A percentile compares a stretch with the other conserved stretches of the same genome.
Conservation (phyloP, 2,797 vertebrate species). For the Bucorvus abyssinicus region DNA sequence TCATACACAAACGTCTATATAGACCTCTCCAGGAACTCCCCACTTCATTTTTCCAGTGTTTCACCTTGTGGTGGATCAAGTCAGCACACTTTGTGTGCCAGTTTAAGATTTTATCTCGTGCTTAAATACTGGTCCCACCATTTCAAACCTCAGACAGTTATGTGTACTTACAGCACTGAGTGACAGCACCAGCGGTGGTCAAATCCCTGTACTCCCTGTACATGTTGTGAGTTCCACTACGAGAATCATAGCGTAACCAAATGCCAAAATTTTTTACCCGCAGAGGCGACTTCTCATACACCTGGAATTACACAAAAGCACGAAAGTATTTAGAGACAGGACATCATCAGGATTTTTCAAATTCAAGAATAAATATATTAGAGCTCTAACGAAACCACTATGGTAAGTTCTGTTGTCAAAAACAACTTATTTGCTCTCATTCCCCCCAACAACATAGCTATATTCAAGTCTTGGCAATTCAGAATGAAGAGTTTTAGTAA, state of each 20-base stretch:
- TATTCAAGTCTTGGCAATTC: not conserved
- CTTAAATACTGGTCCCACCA: not conserved
- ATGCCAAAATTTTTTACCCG: constrained; percentile 98
- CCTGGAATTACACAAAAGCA: constrained; percentile 70
- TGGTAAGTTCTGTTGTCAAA: not conserved
- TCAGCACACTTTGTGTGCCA: not conserved
- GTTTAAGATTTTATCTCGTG: not conserved
- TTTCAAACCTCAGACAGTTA: not conserved
- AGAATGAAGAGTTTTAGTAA: not conserved
- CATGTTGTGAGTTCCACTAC: constrained; percentile 98
- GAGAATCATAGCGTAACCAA: constrained; percentile 97
- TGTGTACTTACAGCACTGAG: constrained; percentile 92
- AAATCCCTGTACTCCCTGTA: constrained; percentile 97
- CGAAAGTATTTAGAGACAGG: not conserved
- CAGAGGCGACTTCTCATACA: constrained; percentile 92
- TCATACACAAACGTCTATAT: not conserved
- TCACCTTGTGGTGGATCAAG: not conserved
- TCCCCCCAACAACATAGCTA: not conserved
- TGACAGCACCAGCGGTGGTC: constrained; percentile 94
- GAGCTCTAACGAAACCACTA: not conserved
- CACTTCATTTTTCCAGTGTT: not conserved
- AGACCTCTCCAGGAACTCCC: not conserved
- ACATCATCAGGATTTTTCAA: not conserved
- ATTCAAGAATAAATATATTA: not conserved
- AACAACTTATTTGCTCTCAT: not conserved